phyloP scores from a whole-genome alignment of 2,888 invertebrate genomes.

The Caenorhabditis sinica region DNA sequence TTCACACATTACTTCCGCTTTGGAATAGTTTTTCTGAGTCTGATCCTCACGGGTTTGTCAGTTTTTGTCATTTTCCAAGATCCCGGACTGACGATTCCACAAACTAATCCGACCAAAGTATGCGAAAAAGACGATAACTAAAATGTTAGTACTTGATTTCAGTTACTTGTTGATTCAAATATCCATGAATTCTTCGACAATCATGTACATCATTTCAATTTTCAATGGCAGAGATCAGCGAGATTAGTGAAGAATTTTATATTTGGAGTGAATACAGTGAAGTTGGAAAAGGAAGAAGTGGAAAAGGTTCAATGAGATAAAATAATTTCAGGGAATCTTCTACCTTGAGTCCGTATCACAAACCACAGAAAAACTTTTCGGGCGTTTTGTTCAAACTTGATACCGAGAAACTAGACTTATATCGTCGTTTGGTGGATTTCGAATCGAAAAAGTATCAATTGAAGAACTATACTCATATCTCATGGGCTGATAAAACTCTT shows the following conservation, averaged over 20 bases:
- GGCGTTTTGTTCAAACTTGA: conserved; percentile 8
- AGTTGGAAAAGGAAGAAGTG: conserved; percentile 23
- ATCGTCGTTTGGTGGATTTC: conserved; percentile 19
- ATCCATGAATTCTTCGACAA: conserved; percentile 79
- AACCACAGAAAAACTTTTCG: conserved; percentile 24
- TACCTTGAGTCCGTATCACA: conserved; percentile 43
- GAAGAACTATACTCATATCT: conserved; percentile 38
- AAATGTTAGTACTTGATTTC: conserved; percentile 36
- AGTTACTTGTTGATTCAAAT: conserved; percentile 75
- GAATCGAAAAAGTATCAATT: conserved; percentile 41
- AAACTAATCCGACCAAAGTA: conserved; percentile 79
- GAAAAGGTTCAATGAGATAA: background rate
- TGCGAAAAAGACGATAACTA: background rate
- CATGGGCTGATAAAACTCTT: conserved; percentile 54
- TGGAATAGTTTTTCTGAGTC: conserved; percentile 40
- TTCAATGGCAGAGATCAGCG: conserved; percentile 69
- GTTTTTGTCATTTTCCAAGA: conserved; percentile 57
- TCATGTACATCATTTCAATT: conserved; percentile 72
- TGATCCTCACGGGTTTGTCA: conserved; percentile 50
- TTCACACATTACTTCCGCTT: conserved; percentile 52
- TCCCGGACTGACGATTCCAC: conserved; percentile 73
- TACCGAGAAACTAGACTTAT: conserved; percentile 41
- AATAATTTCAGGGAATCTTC: conserved; percentile 49
- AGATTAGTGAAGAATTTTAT: conserved; percentile 69
- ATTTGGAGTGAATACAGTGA: conserved; percentile 52